phyloP scores from a whole-genome alignment of 2,797 vertebrate species.

The Sebastes variabilis region DNA sequence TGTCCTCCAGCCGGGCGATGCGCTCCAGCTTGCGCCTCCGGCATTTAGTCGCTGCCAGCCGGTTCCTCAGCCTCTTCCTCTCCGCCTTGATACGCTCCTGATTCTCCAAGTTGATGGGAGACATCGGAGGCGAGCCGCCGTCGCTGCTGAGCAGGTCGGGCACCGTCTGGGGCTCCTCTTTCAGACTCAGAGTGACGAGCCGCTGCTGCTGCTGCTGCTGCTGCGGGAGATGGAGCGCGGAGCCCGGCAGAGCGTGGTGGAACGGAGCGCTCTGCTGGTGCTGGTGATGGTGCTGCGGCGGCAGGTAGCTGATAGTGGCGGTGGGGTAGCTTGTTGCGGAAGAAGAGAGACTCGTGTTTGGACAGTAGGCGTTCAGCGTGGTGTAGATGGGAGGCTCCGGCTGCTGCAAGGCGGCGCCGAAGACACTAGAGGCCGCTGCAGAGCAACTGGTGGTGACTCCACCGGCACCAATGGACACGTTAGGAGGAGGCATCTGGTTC shows the following conservation, averaged over 20 bases:
- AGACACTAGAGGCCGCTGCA: slow-evolving; percentile 82
- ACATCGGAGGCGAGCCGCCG: slow-evolving; percentile 86
- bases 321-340: slow-evolving; percentile 85
- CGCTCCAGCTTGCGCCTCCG: slow-evolving; percentile 93
- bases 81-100: slow-evolving; percentile 94
- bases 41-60: slow-evolving; percentile 93
- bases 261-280: slow-evolving; percentile 77
- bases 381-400: slow-evolving; percentile 92
- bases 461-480: slow-evolving; percentile 88
- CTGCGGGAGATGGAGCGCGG: slow-evolving; percentile 60
- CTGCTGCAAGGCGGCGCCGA: slow-evolving; percentile 82
- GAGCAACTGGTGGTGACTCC: slow-evolving; percentile 80
- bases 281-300: slow-evolving; percentile 55
- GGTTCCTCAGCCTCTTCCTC: slow-evolving; percentile 91
- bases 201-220: slow-evolving; percentile 76
- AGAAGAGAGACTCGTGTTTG: slow-evolving; percentile 81
- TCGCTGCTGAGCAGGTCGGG: slow-evolving; percentile 90
- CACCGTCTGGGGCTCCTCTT: slow-evolving; percentile 93
- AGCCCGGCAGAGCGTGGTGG: slow-evolving; percentile 69
- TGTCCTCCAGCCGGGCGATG: slow-evolving; percentile 92
- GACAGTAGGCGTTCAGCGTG: slow-evolving; percentile 90
- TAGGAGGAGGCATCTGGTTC: slow-evolving; percentile 92
- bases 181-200: slow-evolving; percentile 86
- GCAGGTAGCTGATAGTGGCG: slow-evolving; percentile 92
- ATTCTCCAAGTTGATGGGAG: slow-evolving; percentile 91